phyloP scores from a whole-genome alignment of 2,797 vertebrate species.

The Jordanella pulchra region DNA sequence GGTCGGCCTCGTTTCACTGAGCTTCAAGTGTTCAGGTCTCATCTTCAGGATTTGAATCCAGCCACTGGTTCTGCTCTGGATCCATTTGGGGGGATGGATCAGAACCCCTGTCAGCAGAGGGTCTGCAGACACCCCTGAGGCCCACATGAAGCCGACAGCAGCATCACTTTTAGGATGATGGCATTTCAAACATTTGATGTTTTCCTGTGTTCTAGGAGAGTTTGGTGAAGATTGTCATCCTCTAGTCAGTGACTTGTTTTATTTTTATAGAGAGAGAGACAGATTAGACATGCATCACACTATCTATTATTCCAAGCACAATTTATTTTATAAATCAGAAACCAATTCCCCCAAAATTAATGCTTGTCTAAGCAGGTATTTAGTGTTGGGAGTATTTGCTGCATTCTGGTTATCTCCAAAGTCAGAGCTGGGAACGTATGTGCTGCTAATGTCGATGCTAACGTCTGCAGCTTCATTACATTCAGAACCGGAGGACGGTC shows the following conservation, averaged over 20 bases:
- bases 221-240: slow-evolving; percentile 21
- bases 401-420: neutral
- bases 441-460: no score
- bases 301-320: slow-evolving; percentile 63
- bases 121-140: no score
- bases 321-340: slow-evolving; percentile 42
- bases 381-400: slow-evolving; percentile 8
- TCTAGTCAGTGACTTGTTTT: slow-evolving; percentile 28
- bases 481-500: no score
- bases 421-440: neutral
- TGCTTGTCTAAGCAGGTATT: neutral
- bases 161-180: neutral
- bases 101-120: no score
- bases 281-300: slow-evolving; percentile 13
- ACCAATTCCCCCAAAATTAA: slow-evolving; percentile 8
- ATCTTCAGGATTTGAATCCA: no score
- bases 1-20: no score
- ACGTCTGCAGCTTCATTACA: neutral
- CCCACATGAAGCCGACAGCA: no score
- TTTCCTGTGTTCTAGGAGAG: slow-evolving; percentile 34
- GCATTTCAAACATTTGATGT: slow-evolving; percentile 15
- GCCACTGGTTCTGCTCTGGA: neutral
- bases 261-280: slow-evolving; percentile 45
- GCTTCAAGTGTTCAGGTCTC: no score
- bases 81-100: neutral